Evolutionary conservation across 2,888 invertebrate species (phyloP).

Genomic region (Octonoba sinensis): DNA sequence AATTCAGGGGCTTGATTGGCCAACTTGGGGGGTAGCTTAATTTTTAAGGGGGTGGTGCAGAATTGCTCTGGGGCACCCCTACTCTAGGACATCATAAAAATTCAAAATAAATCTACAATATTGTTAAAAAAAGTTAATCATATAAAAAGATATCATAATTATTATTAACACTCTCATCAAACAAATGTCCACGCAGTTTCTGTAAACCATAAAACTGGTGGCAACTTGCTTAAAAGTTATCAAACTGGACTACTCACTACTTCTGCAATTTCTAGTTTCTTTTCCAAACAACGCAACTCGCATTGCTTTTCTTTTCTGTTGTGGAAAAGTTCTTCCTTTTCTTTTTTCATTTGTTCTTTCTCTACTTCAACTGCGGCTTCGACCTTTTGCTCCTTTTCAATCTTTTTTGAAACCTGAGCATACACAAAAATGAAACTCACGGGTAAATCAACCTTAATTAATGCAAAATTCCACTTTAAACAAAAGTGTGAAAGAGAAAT

Average conservation of each 20-base stretch:
- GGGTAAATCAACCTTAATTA: not conserved
- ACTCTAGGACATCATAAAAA: too few species aligned
- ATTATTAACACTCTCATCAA: not conserved
- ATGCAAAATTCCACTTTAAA: not conserved
- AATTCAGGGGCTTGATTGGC: too few species aligned
- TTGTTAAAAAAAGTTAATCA: not conserved
- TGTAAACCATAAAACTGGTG: not conserved
- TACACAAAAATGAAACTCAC: not conserved
- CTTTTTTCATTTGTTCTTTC: slow-evolving; percentile 85
- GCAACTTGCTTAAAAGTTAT: not conserved
- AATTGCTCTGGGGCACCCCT: too few species aligned
- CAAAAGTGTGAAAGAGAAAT: not conserved
- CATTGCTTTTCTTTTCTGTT: slow-evolving; percentile 89
- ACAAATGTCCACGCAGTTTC: not conserved
- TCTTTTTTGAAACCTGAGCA: slow-evolving; percentile 82
- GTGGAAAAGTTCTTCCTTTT: slow-evolving; percentile 86
- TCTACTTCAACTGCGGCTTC: slow-evolving; percentile 91
- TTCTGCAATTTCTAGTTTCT: slow-evolving; percentile 88
- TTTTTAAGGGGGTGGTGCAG: too few species aligned
- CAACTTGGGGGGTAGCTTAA: too few species aligned
- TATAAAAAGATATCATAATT: not conserved
- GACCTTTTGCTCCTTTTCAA: slow-evolving; percentile 91
- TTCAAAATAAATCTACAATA: too few species aligned
- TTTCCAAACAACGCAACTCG: slow-evolving; percentile 88
- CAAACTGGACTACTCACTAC: slow-evolving; percentile 76